Evolutionary conservation across 2,113 vertebrate species (phyloP).

Genomic region (Collichthys lucidus): DNA sequence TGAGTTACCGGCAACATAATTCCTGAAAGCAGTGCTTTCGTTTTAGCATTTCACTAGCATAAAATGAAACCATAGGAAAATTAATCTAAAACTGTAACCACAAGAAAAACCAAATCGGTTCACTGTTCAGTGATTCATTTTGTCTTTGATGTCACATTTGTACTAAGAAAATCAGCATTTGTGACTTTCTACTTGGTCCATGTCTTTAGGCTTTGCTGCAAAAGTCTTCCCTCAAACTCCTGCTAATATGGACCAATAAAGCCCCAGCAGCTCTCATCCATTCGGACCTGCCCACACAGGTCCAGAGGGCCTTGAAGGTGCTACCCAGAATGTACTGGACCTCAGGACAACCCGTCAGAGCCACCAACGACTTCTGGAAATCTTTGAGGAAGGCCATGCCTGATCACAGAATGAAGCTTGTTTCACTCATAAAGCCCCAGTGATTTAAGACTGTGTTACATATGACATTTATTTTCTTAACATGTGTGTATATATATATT

Average conservation of each 20-base stretch:
- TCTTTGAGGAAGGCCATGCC: conserved; percentile 87
- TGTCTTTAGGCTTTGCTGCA: conserved; percentile 67
- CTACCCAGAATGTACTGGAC: conserved; percentile 87
- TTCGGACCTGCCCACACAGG: conserved; percentile 79
- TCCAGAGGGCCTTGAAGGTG: conserved; percentile 87
- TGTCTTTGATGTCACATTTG: not conserved
- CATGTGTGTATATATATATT: not conserved
- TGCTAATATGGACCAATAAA: conserved; percentile 61
- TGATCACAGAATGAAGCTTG: not conserved
- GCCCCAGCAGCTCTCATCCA: conserved; percentile 21
- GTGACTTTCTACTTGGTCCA: not conserved
- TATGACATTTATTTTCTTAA: not conserved
- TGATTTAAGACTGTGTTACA: not conserved
- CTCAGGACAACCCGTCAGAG: conserved; percentile 61
- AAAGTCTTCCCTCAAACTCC: conserved; percentile 53
- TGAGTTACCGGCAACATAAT: not conserved
- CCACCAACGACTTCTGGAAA: conserved; percentile 86
- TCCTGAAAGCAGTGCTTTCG: not conserved
- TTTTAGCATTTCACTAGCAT: not conserved
- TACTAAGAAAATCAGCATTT: not conserved
- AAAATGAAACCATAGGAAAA: conserved; percentile 9
- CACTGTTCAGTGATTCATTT: not conserved
- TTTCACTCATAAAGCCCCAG: not conserved
- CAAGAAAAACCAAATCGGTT: not conserved
- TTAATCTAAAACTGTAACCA: not conserved